Evolutionary conservation across 1,140 invertebrate genomes (phyloP), one percentile per base, ranked within the genome.

Genomic region (Heterodera carotae): DNA sequence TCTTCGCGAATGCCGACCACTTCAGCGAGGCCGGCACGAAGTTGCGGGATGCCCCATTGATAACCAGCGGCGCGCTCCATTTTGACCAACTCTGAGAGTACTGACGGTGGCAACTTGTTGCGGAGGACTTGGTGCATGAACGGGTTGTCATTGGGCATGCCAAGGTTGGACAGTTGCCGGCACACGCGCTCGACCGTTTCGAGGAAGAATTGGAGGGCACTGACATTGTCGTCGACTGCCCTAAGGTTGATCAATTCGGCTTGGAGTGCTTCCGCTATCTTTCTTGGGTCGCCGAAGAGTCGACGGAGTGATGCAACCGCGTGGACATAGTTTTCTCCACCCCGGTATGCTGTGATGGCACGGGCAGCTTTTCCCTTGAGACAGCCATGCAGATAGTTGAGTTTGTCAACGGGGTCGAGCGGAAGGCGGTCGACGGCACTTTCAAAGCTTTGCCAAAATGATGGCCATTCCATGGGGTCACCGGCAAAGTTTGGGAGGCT

Each of bases 121-220:
- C n/a, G 34, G 22, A 68, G n/a, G 18, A 68, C 2, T n/a, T 34
- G 43, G 27, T 34, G n/a, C 67, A 68, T 68, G n/a, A 68, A 22
- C 10, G 67, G 43, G 43, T 29, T 68, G 43, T 68, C 25, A 25
- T n/a, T 29, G 6, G 34, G 34, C 43, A 36, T 43, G 22, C 27
- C 27, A 4, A 67, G 31, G 36, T n/a, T 67, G 15, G 12, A 31
- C 3, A 67, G 36, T 67, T 67, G 64, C 18, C 27, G 34, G 25
- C 34, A 68, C n/a, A 68, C 43, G n/a, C 43, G 34, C n/a, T 68
- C 67, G 5, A 68, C n/a, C n/a, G 34, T 68, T n/a, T 68, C 66
- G 2, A 68, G 33, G n/a, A 43, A 36, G 29, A 5, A 3, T 29
- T 29, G 34, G 18, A 68, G 43, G 1, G 66, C n/a, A 25, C 34